Evolutionary conservation across 2,797 vertebrate species (phyloP).

Genomic region (Spatula clypeata): DNA sequence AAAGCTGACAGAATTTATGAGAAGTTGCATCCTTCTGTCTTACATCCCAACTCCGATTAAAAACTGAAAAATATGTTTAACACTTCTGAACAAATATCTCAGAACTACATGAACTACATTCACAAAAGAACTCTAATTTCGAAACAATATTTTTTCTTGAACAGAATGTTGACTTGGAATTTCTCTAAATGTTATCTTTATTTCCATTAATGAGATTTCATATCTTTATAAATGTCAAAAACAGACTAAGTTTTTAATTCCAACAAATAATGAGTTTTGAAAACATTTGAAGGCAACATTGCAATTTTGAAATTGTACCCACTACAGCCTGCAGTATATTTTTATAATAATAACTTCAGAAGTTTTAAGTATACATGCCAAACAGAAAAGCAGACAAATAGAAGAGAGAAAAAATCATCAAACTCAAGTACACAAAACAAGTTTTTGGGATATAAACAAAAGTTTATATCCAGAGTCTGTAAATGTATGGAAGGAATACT

Average conservation of each 20-base stretch:
- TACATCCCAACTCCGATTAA: neutral
- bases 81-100: neutral
- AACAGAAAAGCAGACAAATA: neutral
- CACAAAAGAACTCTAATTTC: neutral
- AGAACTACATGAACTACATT: neutral
- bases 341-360: neutral
- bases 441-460: neutral
- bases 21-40: neutral
- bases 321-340: neutral
- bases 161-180: neutral
- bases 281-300: neutral
- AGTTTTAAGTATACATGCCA: neutral
- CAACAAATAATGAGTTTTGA: neutral
- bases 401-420: neutral
- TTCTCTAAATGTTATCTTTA: neutral
- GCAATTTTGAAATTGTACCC: neutral
- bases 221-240: neutral
- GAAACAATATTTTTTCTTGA: neutral
- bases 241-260: neutral
- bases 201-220: neutral
- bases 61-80: slow-evolving; percentile 28
- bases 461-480: neutral
- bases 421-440: neutral
- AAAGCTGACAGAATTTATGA: neutral
- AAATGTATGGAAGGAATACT: neutral